Base-by-base conservation (phyloP, 2,113 vertebrate genomes). In the Blennius ocellaris region DNA sequence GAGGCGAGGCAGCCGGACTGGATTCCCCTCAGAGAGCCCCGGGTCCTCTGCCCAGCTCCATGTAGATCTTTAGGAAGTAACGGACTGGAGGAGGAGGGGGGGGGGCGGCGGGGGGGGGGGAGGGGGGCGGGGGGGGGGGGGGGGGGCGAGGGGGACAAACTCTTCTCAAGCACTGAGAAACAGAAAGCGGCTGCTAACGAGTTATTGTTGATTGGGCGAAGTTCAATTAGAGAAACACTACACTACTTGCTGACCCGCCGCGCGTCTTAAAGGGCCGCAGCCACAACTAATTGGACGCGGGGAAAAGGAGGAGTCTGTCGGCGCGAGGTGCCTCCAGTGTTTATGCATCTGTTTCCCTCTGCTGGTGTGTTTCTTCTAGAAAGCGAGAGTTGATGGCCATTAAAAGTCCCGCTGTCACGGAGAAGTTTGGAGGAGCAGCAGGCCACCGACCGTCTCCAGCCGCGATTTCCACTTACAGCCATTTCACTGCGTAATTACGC, bases 251-350 rank as follows among this genome's bases (percentile, higher is more conserved):
- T 92, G 92, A 93, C 94, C 94, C 91, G 74, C 93, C 77, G 90
- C 84, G 78, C 86, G 94, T 95, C 96, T 95, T 95, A 95, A 95
- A 95, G 95, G 92, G 93, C 88, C 91, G 87, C 90, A 88, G 77
- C 90, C 90, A 92, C 90, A 92, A 94, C 92, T 93, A 94, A 94
- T 93, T 94, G 94, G 91, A 93, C 91, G 92, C 91, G 85, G 69
- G 90, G 92, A 84, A 93, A 77, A 94, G 95, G 95, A 93, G 95
- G 94, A 94, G 95, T 95, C 92, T 92, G 89, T 69, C 51, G 87
- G 85, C 84, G 80, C 59, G 84, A 90, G 83, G 87, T 82, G 83
- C 82, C 76, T 45, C 74, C 83, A 81, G 87, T 90, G 90, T 93
- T 93, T 92, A 84, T 88, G 92, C 89, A 90, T 93, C 85, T 91